Base-by-base conservation (phyloP, 1,140 invertebrate species). In the Drosophila seguyi region DNA sequence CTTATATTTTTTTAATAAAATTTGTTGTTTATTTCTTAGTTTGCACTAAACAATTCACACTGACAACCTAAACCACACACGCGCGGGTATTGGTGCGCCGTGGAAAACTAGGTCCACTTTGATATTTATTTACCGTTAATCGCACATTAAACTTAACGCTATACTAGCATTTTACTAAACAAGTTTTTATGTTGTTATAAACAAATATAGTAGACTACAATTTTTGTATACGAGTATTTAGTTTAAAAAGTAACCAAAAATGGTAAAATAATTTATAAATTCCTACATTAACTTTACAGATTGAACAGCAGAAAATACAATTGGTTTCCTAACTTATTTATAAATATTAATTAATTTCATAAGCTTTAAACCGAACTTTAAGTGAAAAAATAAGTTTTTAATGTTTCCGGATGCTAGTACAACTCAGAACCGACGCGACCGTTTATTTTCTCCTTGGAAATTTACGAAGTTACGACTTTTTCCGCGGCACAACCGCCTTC, bases 61-160 rank as follows among this genome's bases (percentile, higher is more conserved):
- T 39, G 42, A 44, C 44, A 61, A 41, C 20, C 44, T 72, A 13
- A 62, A 60, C 36, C 39, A 31, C 13, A 11, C 16, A 18, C 38
- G 34, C 38, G 29, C 25, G 47, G 16, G 25, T 47, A 18, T 42
- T 61, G 18, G 27, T 41, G n/a, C 34, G 6, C 18, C 29, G 13
- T 20, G 20, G 29, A 65, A 52, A 52, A 47, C 60, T 31, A n/a
- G 16, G 29, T 11, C 5, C 13, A 58, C 34, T 67, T 29, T 25
- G 42, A 34, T 71, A 67, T 42, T 79, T 81, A 68, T 50, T 76
- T 82, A 79, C 83, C 83, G 82, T 65, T 50, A 61, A 42, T 72
- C 62, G 82, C 7, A 7, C 7, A 4, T 16, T 25, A 47, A 7
- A 22, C 16, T 47, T 22, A 6, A 14, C 20, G 18, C 2, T 4